Evolutionary conservation across 2,888 invertebrate genomes (phyloP).

Genomic region (Dendrolimus pini): DNA sequence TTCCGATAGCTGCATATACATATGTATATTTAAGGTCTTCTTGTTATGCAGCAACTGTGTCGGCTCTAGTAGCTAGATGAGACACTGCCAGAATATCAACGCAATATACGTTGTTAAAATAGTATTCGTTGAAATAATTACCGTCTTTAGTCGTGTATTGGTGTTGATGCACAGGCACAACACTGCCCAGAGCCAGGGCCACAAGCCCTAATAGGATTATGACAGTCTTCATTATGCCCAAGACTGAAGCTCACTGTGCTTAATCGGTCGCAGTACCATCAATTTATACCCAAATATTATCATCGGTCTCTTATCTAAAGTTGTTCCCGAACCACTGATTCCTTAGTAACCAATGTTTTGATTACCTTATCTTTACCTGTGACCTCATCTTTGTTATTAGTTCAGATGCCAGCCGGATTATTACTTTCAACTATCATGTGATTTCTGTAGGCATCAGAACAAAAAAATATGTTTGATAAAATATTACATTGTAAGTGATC

Average conservation of each 20-base stretch:
- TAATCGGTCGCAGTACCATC: neutral
- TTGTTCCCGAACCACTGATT: slow-evolving; percentile 8
- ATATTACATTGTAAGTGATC: neutral
- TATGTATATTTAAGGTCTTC: too few relatives aligned
- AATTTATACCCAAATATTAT: slow-evolving; percentile 23
- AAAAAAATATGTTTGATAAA: neutral
- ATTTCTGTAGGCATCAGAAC: neutral
- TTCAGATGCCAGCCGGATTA: slow-evolving; percentile 1
- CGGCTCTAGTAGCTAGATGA: too few relatives aligned
- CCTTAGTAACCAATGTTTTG: slow-evolving; percentile 16
- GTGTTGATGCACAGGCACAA: slow-evolving; percentile 21
- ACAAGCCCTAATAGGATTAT: slow-evolving; percentile 53
- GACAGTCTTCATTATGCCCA: slow-evolving; percentile 65
- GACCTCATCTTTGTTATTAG: neutral
- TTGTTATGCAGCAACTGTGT: too few relatives aligned
- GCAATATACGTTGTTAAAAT: too few relatives aligned
- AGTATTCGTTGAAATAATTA: slow-evolving; percentile 15
- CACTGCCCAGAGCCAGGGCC: slow-evolving; percentile 47
- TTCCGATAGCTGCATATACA: too few relatives aligned
- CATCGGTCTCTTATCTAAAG: slow-evolving; percentile 4
- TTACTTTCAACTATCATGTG: slow-evolving; percentile 3
- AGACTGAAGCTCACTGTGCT: slow-evolving; percentile 48
- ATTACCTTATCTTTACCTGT: slow-evolving; percentile 16
- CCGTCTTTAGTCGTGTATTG: slow-evolving; percentile 31
- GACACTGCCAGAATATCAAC: too few relatives aligned